Base-by-base conservation (phyloP, 2,113 vertebrate genomes). In the Pelecanus crispus region DNA sequence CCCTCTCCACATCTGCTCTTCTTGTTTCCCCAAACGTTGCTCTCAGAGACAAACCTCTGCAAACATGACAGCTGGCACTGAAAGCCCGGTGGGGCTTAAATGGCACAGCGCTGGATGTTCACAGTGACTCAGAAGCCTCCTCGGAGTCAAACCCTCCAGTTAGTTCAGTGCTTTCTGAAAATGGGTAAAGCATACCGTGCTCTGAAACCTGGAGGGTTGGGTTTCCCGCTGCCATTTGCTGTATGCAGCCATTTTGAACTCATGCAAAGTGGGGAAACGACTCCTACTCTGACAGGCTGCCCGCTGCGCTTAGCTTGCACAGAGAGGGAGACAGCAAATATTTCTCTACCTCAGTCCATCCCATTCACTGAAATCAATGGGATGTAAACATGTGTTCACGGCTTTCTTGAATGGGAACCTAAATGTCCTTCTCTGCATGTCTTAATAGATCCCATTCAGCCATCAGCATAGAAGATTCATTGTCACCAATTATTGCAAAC, bases 51-150 rank as follows among this genome's bases (percentile, higher is more conserved):
- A 62, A 59, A 85, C 7, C 85, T 9, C 87, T 81, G 83, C 84
- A 58, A 3, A 58, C 4, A 2, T 1, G 26, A 42, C 63, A 77
- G 66, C 83, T 49, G 72, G 66, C 44, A 18, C 17, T 2, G 24
- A 65, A 26, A 86, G 40, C 18, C 10, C 3, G 0, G 7, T 2
- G 42, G 42, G n/a, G 56, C 0, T 0, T 32, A 42, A 66, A 13
- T 4, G 72, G 83, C 77, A 9, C 1, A 6, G 71, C 47, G 55
- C 62, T 92, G 62, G 53, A 8, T 17, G 70, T 50, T 78, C 72
- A 9, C 31, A 7, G 74, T 15, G 56, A 44, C 21, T 68, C 40
- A 44, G 62, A 53, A 25, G 29, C 29, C 63, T 40, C 52, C 42
- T 34, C 13, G 7, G 38, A 55, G 47, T 26, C 73, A 22, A 34